Conservation (phyloP, 2,797 vertebrate species). For the Macrochelys suwanniensis region DNA sequence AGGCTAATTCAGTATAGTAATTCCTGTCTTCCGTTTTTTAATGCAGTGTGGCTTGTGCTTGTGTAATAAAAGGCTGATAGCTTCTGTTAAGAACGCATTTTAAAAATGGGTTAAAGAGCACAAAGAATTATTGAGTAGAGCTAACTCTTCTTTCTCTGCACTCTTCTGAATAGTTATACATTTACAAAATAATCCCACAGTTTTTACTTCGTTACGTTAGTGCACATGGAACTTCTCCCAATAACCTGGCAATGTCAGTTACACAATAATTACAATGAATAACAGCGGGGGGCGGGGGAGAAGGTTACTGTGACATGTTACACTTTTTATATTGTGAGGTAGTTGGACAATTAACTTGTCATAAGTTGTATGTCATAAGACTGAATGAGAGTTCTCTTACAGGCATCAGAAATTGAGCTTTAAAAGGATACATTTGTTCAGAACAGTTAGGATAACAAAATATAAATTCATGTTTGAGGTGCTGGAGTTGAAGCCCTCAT, state of each 20-base stretch:
- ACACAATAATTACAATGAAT: neutral
- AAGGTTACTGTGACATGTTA: neutral
- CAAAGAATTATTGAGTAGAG: no score
- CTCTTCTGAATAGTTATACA: no score
- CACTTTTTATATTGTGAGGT: neutral
- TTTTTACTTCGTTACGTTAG: no score
- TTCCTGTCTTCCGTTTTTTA: no score
- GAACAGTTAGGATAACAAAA: neutral
- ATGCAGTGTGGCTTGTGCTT: no score
- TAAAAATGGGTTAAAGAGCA: no score
- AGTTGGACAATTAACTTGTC: neutral
- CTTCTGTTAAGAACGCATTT: no score
- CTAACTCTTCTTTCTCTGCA: no score
- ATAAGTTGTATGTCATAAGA: neutral
- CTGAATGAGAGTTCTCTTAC: neutral
- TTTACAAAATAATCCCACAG: no score
- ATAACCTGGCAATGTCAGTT: neutral
- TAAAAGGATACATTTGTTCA: neutral
- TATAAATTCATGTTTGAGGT: neutral
- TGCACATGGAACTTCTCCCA: neutral
- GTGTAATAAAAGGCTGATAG: no score
- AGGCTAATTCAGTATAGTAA: no score
- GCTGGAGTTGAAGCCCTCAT: neutral
- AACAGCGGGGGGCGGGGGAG: neutral
- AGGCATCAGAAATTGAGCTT: neutral